Evolutionary conservation across 1,140 invertebrate genomes (phyloP).

Genomic region (Andrena cerasifolii): DNA sequence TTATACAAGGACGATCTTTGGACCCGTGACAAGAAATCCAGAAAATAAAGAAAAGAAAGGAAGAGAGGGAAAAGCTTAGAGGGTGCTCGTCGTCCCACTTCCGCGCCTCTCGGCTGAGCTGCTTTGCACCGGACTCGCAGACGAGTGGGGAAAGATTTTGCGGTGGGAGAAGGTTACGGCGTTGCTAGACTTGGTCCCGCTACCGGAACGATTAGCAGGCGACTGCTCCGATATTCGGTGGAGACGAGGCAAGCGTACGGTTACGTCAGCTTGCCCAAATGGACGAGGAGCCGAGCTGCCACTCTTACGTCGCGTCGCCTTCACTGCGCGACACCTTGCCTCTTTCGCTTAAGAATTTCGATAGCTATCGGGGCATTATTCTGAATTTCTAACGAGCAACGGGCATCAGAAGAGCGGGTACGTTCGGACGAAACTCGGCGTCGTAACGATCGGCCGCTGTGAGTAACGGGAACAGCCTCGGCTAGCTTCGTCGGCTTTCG

Average conservation of each 20-base stretch:
- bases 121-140: not conserved
- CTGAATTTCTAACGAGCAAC: too few relatives aligned
- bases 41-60: slow-evolving; percentile 50
- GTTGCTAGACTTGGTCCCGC: not conserved
- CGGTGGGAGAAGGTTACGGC: slow-evolving; percentile 1
- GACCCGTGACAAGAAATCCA: slow-evolving; percentile 79
- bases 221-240: too few relatives aligned
- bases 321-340: too few relatives aligned
- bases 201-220: too few relatives aligned
- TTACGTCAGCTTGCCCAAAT: too few relatives aligned
- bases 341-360: too few relatives aligned
- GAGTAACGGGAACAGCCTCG: too few relatives aligned
- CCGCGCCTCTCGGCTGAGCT: not conserved
- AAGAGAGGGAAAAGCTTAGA: not conserved
- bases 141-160: not conserved
- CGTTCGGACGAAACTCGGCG: slow-evolving; percentile 29
- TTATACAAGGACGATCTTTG: slow-evolving; percentile 77
- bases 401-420: too few relatives aligned
- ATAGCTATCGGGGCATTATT: too few relatives aligned
- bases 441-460: not conserved
- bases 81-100: not conserved
- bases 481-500: too few relatives aligned
- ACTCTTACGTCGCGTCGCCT: slow-evolving; percentile 40
- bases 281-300: slow-evolving; percentile 5
- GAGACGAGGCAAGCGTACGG: too few relatives aligned